Conservation (phyloP, 2,113 vertebrate genomes). For the Sprattus sprattus region DNA sequence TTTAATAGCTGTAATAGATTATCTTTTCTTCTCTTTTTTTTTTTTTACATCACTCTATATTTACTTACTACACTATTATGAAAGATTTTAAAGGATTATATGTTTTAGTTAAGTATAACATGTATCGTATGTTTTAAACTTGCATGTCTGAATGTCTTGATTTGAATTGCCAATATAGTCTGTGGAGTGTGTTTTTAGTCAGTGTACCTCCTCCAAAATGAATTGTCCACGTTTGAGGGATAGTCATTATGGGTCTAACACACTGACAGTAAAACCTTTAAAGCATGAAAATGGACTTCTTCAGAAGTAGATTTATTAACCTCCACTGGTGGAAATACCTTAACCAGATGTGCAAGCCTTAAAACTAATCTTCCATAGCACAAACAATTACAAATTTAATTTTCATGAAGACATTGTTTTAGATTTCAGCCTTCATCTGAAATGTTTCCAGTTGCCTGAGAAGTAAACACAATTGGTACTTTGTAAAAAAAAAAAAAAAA, state of each 20-base stretch:
- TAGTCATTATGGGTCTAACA: too few species aligned
- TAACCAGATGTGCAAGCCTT: not conserved
- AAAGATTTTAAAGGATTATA: not conserved
- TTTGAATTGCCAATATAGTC: too few species aligned
- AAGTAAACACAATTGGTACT: too few species aligned
- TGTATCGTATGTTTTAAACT: not conserved
- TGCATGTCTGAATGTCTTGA: not conserved
- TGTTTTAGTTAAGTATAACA: not conserved
- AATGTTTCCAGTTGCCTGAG: too few species aligned
- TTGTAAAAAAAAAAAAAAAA: too few species aligned
- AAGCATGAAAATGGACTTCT: not conserved
- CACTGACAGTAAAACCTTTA: too few species aligned
- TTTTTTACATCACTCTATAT: not conserved
- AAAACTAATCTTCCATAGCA: not conserved
- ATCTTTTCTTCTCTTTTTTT: not conserved
- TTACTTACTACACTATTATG: not conserved
- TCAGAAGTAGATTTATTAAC: constrained; percentile 3
- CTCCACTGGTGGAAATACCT: not conserved
- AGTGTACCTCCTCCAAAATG: too few species aligned
- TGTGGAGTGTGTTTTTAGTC: too few species aligned
- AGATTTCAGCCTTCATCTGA: too few species aligned
- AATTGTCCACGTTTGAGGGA: too few species aligned
- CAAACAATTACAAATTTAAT: not conserved
- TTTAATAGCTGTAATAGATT: not conserved
- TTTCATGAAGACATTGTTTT: not conserved